A percentile compares a stretch with the other conserved stretches of the same genome.
Evolutionary conservation across 1,140 invertebrate species (phyloP).

Genomic region (Halictus rubicundus): DNA sequence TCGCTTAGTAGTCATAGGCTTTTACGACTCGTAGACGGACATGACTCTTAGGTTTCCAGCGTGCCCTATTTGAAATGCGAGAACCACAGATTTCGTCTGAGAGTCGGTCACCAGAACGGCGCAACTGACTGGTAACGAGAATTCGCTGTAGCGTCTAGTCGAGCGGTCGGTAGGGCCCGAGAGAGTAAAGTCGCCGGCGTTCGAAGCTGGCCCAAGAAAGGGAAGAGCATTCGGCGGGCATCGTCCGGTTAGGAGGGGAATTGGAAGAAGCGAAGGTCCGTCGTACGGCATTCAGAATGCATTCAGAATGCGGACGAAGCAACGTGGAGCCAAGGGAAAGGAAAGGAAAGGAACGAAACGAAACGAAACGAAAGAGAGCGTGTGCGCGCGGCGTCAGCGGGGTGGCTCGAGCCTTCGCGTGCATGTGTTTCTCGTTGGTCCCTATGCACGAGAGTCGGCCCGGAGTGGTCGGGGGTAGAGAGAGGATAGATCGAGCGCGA

Average conservation of each 20-base stretch:
- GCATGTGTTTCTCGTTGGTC: constrained; percentile 59
- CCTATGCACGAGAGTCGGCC: constrained; percentile 27
- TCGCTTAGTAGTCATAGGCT: too few species aligned
- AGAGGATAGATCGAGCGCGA: constrained; percentile 8
- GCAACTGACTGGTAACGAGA: too few species aligned
- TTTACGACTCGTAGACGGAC: too few species aligned
- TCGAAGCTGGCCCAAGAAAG: not conserved
- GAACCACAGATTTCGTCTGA: too few species aligned
- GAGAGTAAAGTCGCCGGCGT: not conserved
- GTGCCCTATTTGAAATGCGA: too few species aligned
- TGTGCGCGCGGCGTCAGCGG: constrained; percentile 1
- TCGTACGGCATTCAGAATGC: constrained; percentile 53
- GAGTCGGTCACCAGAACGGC: too few species aligned
- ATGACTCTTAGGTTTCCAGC: too few species aligned
- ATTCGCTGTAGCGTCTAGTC: too few species aligned
- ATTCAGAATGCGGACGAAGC: constrained; percentile 12
- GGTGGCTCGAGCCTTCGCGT: constrained; percentile 31
- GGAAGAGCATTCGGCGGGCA: constrained; percentile 13
- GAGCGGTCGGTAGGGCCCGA: too few species aligned
- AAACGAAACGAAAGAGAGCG: constrained; percentile 6
- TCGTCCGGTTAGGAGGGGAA: constrained; percentile 37
- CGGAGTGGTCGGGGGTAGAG: too few species aligned
- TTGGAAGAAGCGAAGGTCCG: constrained; percentile 38
- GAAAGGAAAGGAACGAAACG: not conserved
- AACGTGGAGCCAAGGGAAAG: not conserved